Evolutionary conservation across 2,888 invertebrate genomes (phyloP), one percentile per base, ranked within the genome.

Genomic region (Romanomermis culicivorax): DNA sequence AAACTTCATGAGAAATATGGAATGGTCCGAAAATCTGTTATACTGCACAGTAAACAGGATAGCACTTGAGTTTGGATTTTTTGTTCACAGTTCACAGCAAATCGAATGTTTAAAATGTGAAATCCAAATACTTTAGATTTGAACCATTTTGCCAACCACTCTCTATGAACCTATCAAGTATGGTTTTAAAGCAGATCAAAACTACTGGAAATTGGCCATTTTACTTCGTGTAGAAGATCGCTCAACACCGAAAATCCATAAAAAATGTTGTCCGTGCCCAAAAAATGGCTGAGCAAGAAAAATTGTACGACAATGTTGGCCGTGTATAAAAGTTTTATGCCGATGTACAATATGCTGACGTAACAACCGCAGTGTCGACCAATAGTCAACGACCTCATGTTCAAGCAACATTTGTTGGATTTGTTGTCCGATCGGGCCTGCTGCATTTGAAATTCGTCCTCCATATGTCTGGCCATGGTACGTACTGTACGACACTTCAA

Each of bases 391-490:
- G 20, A 51, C 14, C 54, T 48, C n/a, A 54, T 23, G n/a, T 51
- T 51, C 29, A 29, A 49, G 23, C 30, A 23, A 29, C n/a, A n/a
- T n/a, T n/a, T n/a, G n/a, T n/a, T 23, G 36, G n/a, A 25, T 4
- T 4, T 23, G 24, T 23, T 4, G 7, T 47, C 24, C 24, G 7
- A 4, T 27, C 50, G 26, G 23, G 7, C 26, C 27, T 3, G 27
- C 29, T 48, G 48, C 2, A 63, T 56, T 54, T 63, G 63, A 29
- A 68, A 65, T 60, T 68, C 68, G 59, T 68, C 68, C 60, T 68
- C 66, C 66, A 68, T 67, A 55, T 68, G 68, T 14, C 68, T 57
- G 17, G 68, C 65, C 68, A 68, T 68, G 24, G 68, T 68, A 61
- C 63, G 68, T 30, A 68, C 67, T 1, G 68, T 68, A 27, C 68